Evolutionary conservation across 1,140 invertebrate genomes (phyloP), one percentile per base, ranked within the genome.

Genomic region (Pomacea maculata): DNA sequence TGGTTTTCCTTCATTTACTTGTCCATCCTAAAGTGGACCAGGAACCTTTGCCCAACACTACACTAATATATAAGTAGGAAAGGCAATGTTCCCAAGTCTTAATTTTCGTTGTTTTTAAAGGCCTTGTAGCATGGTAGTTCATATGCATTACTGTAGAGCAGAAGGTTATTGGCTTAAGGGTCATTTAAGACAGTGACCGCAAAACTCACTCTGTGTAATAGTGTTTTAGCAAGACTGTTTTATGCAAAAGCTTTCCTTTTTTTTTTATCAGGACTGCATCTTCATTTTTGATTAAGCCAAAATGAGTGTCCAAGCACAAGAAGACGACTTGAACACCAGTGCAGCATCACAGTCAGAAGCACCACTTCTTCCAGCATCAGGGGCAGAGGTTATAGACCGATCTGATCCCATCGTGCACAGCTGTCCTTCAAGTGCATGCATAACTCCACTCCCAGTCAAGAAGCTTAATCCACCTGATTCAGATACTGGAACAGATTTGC

Each of bases 401-500:
- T 70, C 77, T 21, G 55, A 77, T 76, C 52, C 14, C 5, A 67
- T 64, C 25, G 67, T 75, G 55, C 78, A 76, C 64, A 80, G 81
- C 67, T 80, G 75, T 75, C 54, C 74, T 19, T 55, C 78, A n/a
- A 87, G 86, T 82, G 80, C 75, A 1, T 85, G 80, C 68, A 45
- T 85, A 15, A 88, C 87, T 11, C 86, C 87, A 55, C 65, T 84
- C 57, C 81, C 84, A 52, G 79, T 78, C 57, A 86, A 85, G 79
- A 85, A 85, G 74, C 84, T 85, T 73, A 85, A 83, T 55, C 29
- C 84, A 17, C 82, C 86, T 29, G 84, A 85, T n/a, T 88, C 87
- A 0, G 86, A 87, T 6, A 80, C 86, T 19, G 88, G 87, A 12
- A 90, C 89, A 71, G 87, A 89, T 80, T 77, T 90, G 21, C 70